Conservation (phyloP, 1,140 invertebrate genomes). For the Neuroterus valhalla region DNA sequence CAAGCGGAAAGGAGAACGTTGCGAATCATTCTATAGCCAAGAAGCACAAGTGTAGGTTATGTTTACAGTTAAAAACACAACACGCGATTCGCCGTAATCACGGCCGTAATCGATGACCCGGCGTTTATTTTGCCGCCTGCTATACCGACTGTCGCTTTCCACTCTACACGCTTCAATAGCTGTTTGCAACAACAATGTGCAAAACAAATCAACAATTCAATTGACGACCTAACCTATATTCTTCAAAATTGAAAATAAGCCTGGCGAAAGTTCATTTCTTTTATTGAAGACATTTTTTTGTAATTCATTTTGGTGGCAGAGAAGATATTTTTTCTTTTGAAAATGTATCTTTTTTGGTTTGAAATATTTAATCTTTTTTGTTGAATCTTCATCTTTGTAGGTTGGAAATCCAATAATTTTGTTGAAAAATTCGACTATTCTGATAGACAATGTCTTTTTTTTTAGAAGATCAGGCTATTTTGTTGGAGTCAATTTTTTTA, state of each 20-base stretch:
- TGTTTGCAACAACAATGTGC: neutral
- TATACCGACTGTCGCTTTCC: neutral
- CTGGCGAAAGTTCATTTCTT: too few species aligned
- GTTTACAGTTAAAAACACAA: slow-evolving; percentile 18
- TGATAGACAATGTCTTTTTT: too few species aligned
- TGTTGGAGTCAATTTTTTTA: too few species aligned
- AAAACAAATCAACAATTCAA: neutral
- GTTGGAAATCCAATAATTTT: too few species aligned
- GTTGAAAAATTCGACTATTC: too few species aligned
- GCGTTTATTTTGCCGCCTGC: neutral
- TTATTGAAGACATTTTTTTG: too few species aligned
- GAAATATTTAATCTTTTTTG: too few species aligned
- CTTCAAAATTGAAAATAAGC: neutral
- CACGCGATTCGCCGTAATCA: slow-evolving; percentile 8
- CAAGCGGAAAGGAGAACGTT: neutral
- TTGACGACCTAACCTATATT: neutral
- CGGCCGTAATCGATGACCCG: neutral
- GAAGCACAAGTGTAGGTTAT: slow-evolving; percentile 3
- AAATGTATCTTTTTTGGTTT: too few species aligned
- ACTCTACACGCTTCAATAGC: neutral
- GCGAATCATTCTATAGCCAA: neutral
- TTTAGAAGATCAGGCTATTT: too few species aligned
- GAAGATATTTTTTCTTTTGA: too few species aligned
- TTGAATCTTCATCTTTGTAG: too few species aligned
- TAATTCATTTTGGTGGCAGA: too few species aligned